Conservation (phyloP, 2,888 invertebrate genomes). For the Plagiodera versicolora region DNA sequence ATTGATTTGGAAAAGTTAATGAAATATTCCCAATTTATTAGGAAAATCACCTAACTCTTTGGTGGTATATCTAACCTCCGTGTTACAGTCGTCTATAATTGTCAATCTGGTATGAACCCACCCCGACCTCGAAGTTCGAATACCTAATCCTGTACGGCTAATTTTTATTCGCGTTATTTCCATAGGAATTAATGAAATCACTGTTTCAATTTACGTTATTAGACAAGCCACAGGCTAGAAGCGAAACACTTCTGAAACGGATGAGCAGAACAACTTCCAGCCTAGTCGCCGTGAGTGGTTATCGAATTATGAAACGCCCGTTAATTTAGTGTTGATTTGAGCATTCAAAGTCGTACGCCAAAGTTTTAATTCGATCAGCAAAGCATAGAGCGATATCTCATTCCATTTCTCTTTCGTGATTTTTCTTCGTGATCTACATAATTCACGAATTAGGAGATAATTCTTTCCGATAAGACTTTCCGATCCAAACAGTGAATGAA, state of each 20-base stretch:
- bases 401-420: conserved; percentile 14
- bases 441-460: not conserved
- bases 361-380: conserved; percentile 49
- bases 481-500: no score
- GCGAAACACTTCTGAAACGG: conserved; percentile 42
- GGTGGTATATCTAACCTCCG: no score
- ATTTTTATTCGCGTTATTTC: conserved; percentile 6
- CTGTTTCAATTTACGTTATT: conserved; percentile 27
- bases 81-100: no score
- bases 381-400: conserved; percentile 17
- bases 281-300: conserved; percentile 28
- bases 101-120: not conserved
- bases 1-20: no score
- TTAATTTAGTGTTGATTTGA: conserved; percentile 51
- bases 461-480: no score
- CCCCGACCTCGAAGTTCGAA: not conserved
- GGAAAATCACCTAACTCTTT: no score
- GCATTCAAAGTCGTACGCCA: conserved; percentile 46
- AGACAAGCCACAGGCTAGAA: conserved; percentile 29
- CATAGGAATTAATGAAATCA: conserved; percentile 21
- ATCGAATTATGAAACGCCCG: conserved; percentile 48
- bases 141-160: conserved; percentile 9
- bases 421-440: not conserved
- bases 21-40: no score
- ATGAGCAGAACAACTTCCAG: conserved; percentile 35